Base-by-base conservation (phyloP, 2,888 invertebrate genomes). In the Cyclophora albipunctata region DNA sequence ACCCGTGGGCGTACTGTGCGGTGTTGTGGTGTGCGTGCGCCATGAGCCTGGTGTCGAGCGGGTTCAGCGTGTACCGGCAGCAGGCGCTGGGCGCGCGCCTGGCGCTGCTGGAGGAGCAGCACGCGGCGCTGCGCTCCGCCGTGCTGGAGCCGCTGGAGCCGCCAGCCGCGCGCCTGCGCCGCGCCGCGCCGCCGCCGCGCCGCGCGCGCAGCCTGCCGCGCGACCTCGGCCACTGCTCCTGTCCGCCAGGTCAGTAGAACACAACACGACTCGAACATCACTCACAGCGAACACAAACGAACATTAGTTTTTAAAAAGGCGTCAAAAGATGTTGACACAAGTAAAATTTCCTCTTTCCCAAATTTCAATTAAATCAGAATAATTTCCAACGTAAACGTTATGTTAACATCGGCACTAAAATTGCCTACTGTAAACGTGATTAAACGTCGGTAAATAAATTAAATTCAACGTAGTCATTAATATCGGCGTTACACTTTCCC, bases 1-100 rank as follows among this genome's bases (percentile, higher is more conserved):
- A 87, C 53, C 83, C 85, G 34, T 83, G 82, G 84, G 72, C 75
- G 57, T 85, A 85, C 73, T 85, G 84, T 80, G 81, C 74, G 69
- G 86, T 91, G 75, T 85, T 92, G 84, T 84, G 92, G 90, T 91
- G 91, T 89, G 90, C 90, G 73, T 92, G 92, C 85, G 88, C 91
- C 73, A 89, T 92, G 90, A 91, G 91, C 81, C 84, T 92, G 67
- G 76, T 90, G 58, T 89, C 90, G 47, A 90, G 91, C 84, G 91
- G 91, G 67, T 92, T 90, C 76, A 90, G 90, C 67, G 76, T 90
- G 66, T 91, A 91, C 84, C 84, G 84, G 71, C 90, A 91, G 75
- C 88, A 87, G 52, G 79, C 83, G 44, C 81, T 92, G 67, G 90
- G 60, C 74, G 71, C 82, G 49, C 88, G 91, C 61, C 69, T 82